Evolutionary conservation across 2,888 invertebrate genomes (phyloP), one percentile per base, ranked within the genome.

Genomic region (Gibbula magus): DNA sequence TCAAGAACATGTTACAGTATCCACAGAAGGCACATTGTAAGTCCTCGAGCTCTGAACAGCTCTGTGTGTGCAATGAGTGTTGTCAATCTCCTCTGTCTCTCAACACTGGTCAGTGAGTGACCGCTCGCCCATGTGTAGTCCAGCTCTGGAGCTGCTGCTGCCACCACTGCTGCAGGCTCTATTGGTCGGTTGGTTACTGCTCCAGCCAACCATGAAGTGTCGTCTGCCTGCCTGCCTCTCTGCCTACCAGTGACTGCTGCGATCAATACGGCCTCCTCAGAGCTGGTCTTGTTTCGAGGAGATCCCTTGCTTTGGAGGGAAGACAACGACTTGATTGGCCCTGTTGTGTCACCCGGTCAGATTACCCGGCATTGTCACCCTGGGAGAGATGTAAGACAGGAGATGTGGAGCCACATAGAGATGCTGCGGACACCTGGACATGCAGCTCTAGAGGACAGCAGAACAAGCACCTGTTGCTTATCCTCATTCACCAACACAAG

Each of bases 171-270:
- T n/a, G 29, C 3, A 61, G 61, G 61, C 29, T 61, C 45, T 10
- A 45, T 45, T 45, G 45, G 45, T 45, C 4, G 45, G 45, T 45
- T 45, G 45, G 45, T 45, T 45, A 45, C 45, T 45, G 29, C 25
- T 16, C 25, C 61, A 61, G 61, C 29, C 61, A 61, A 61, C 61
- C 61, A 61, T 61, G 61, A 61, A 61, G 61, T 61, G 61, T 61
- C 29, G 22, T 25, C 29, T 61, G 61, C 29, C 29, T 45, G 35
- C 35, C 45, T 45, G n/a, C n/a, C 45, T 45, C 45, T 45, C 45
- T 45, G 61, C 29, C 61, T 61, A 29, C 61, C 61, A 61, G 61
- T 13, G 13, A 25, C 16, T 25, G 61, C 25, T 29, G 29, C 29
- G 61, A 61, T 61, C 61, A 61, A 61, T 61, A 61, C 25, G 61